A percentile compares a stretch with the other conserved stretches of the same genome.
Conservation (phyloP, 2,888 invertebrate species). For the Ormyrus labotus region DNA sequence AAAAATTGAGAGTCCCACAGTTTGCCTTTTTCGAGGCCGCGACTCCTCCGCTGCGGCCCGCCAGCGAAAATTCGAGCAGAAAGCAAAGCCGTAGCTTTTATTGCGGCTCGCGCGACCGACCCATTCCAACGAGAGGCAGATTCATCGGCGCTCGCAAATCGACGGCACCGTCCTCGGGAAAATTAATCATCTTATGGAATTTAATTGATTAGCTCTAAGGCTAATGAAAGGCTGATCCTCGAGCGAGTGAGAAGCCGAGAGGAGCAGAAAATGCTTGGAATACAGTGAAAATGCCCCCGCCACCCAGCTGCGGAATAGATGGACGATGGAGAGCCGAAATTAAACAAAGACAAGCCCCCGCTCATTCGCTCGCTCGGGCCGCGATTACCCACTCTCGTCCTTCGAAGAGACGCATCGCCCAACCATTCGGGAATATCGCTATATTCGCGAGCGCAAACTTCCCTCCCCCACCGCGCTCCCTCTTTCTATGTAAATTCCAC, state of each 20-base stretch:
- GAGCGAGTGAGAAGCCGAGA: conserved; percentile 42
- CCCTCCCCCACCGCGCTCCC: conserved; percentile 36
- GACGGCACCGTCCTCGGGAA: background rate
- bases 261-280: conserved; percentile 55
- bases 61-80: conserved; percentile 35
- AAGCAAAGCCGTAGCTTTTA: background rate
- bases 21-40: conserved; percentile 6
- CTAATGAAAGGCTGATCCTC: conserved; percentile 52
- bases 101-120: too few species aligned
- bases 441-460: conserved; percentile 52
- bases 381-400: conserved; percentile 51
- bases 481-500: conserved; percentile 62
- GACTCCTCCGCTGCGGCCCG: background rate
- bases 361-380: conserved; percentile 12
- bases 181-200: conserved; percentile 57
- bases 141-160: background rate
- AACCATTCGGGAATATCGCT: conserved; percentile 56
- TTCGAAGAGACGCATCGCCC: conserved; percentile 49
- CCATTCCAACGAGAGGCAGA: background rate
- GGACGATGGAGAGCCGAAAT: conserved; percentile 66
- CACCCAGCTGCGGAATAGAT: conserved; percentile 50
- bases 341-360: conserved; percentile 67
- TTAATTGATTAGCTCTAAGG: conserved; percentile 56
- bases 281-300: conserved; percentile 51
- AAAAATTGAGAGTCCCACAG: conserved; percentile 16